These are phyloP conservation scores for Halisarca cf. caerulea DNA, from an alignment of 37 sponge, comb jelly and placozoan species.

Conservation along the genomic window DNA sequence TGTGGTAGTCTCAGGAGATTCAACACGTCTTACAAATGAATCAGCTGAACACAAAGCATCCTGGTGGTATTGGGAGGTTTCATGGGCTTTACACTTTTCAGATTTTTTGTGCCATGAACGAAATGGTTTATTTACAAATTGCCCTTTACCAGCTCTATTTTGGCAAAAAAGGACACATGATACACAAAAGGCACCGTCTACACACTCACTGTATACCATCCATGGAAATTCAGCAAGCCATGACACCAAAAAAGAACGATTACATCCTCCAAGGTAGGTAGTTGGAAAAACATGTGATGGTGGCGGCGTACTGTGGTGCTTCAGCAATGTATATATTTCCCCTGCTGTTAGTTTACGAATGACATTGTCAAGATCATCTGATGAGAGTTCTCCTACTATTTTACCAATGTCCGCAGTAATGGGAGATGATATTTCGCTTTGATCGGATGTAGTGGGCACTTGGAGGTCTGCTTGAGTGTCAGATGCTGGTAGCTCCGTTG, in stretches of 20 bases:
- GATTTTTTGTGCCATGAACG: not conserved
- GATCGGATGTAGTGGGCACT: too few relatives aligned
- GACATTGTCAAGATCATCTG: too few relatives aligned
- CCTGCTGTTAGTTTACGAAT: too few relatives aligned
- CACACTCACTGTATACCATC: slow-evolving; percentile 40
- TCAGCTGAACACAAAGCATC: not conserved
- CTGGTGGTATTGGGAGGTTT: slow-evolving; percentile 11
- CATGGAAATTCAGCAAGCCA: slow-evolving; percentile 30
- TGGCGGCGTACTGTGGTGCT: too few relatives aligned
- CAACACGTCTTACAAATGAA: not conserved
- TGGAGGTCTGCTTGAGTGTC: too few relatives aligned
- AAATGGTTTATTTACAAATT: slow-evolving; percentile 1
- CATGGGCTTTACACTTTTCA: not conserved
- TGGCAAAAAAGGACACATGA: slow-evolving; percentile 17
- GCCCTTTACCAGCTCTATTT: not conserved
- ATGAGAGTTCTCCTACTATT: too few relatives aligned
- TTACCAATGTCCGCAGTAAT: too few relatives aligned
- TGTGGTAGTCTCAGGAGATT: not conserved
- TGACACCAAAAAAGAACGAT: slow-evolving; percentile 3
- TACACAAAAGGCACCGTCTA: slow-evolving; percentile 46
- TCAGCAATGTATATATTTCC: too few relatives aligned
- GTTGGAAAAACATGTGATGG: not conserved
- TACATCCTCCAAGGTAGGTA: slow-evolving; percentile 7
- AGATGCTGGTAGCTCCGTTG: too few relatives aligned
- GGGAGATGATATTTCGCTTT: too few relatives aligned